These are phyloP conservation scores for Solea solea DNA, from an alignment of 2,113 vertebrate species.

Conservation along the genomic window DNA sequence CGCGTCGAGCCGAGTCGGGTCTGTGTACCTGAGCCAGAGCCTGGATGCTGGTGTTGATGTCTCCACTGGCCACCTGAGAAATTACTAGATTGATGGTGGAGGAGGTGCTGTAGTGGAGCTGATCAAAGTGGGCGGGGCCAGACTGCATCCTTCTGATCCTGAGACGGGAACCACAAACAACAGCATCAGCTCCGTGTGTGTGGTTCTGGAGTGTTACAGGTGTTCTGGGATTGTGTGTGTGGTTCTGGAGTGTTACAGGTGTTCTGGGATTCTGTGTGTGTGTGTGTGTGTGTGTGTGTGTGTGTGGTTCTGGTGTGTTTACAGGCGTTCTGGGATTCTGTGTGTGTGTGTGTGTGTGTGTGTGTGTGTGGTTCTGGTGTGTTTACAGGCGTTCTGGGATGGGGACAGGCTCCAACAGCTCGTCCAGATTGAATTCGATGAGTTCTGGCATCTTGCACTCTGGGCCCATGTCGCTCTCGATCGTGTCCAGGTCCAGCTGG, in stretches of 20 bases:
- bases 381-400: slow-evolving; percentile 94
- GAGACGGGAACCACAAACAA: background rate
- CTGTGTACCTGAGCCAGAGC: slow-evolving; percentile 93
- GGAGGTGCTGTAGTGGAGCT: slow-evolving; percentile 95
- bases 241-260: slow-evolving; percentile 80
- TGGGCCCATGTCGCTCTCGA: slow-evolving; percentile 90
- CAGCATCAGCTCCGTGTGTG: too few relatives aligned
- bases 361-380: background rate
- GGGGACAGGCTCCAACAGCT: slow-evolving; percentile 94
- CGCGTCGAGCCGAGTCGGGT: slow-evolving; percentile 78
- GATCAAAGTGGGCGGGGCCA: slow-evolving; percentile 94
- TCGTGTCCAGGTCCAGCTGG: slow-evolving; percentile 97
- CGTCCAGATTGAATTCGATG: slow-evolving; percentile 97
- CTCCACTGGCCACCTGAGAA: slow-evolving; percentile 96
- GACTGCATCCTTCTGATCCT: slow-evolving; percentile 84
- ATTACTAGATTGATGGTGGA: slow-evolving; percentile 99
- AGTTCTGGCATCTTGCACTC: slow-evolving; percentile 95
- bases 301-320: background rate
- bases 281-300: too few relatives aligned
- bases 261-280: slow-evolving; percentile 81
- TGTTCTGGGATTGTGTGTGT: slow-evolving; percentile 82
- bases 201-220: slow-evolving; percentile 78
- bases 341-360: background rate
- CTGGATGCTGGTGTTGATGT: slow-evolving; percentile 96
- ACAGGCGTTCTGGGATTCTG: slow-evolving; percentile 90